A percentile compares a stretch with the other conserved stretches of the same genome.
phyloP scores from a whole-genome alignment of 2,888 invertebrate species.

The Aelia acuminata region DNA sequence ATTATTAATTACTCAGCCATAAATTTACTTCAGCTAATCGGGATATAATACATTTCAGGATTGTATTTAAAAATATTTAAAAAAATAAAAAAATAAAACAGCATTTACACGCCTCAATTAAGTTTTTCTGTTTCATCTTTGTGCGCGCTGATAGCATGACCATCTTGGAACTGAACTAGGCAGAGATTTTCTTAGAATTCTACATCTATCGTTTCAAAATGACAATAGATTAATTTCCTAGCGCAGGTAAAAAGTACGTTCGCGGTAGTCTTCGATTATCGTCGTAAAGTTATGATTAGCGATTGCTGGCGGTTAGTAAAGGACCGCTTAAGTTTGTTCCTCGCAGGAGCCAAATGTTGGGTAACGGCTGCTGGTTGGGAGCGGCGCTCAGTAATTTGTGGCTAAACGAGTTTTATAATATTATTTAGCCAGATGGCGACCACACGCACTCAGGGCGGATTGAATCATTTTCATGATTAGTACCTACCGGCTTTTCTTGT shows the following conservation, averaged over 20 bases:
- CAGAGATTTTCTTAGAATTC: too few species aligned
- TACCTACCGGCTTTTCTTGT: constrained; percentile 43
- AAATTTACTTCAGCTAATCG: too few species aligned
- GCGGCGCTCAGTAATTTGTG: constrained; percentile 41
- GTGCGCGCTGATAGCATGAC: too few species aligned
- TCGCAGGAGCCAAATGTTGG: constrained; percentile 25
- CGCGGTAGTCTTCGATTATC: background rate
- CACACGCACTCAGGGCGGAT: constrained; percentile 48
- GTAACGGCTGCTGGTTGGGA: background rate
- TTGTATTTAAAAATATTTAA: too few species aligned
- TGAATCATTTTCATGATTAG: constrained; percentile 45
- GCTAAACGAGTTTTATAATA: constrained; percentile 56
- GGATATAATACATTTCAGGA: too few species aligned
- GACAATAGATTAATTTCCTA: background rate
- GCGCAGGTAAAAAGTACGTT: background rate
- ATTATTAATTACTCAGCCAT: too few species aligned
- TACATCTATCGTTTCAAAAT: too few species aligned
- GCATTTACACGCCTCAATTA: too few species aligned
- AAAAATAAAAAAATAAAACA: too few species aligned
- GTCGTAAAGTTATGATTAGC: background rate
- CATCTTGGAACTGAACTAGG: too few species aligned
- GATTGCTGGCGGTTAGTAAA: background rate
- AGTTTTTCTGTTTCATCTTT: too few species aligned
- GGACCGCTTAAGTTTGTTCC: background rate
- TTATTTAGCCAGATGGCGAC: constrained; percentile 55